phyloP scores from a whole-genome alignment of 2,888 invertebrate genomes.

The Keiferia lycopersicella region DNA sequence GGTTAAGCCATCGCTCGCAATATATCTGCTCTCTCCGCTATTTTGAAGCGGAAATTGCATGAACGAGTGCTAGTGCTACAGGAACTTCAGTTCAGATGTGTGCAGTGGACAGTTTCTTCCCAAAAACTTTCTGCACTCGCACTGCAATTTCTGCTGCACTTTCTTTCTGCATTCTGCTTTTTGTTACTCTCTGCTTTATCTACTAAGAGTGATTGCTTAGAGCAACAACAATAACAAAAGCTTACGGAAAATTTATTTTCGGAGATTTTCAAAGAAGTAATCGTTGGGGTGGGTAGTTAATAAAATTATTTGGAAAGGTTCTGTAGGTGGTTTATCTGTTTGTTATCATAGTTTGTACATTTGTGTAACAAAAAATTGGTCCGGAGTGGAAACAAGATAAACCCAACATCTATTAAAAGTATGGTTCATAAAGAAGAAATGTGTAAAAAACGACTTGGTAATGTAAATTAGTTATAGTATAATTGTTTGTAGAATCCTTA shows the following conservation, averaged over 20 bases:
- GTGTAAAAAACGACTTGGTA: too few relatives aligned
- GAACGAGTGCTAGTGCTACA: slow-evolving; percentile 46
- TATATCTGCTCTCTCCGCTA: slow-evolving; percentile 21
- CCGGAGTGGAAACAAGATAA: background rate
- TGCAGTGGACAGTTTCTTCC: slow-evolving; percentile 32
- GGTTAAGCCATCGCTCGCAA: background rate
- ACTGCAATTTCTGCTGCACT: too few relatives aligned
- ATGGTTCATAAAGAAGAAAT: background rate
- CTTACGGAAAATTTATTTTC: background rate
- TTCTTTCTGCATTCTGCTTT: too few relatives aligned
- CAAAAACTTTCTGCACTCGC: slow-evolving; percentile 12
- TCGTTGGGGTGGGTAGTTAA: background rate
- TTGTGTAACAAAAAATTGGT: background rate
- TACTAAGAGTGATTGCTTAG: too few relatives aligned
- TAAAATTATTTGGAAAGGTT: too few relatives aligned
- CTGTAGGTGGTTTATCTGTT: too few relatives aligned
- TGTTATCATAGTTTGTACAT: too few relatives aligned
- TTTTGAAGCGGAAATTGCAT: slow-evolving; percentile 56
- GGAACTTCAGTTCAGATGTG: slow-evolving; percentile 41
- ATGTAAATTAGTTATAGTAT: too few relatives aligned
- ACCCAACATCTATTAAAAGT: too few relatives aligned
- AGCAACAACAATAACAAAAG: slow-evolving; percentile 12
- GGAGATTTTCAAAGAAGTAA: background rate
- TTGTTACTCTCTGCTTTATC: too few relatives aligned
- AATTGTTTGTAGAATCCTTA: too few relatives aligned